These are phyloP conservation scores for Eulacestoma nigropectus DNA, from an alignment of 2,113 vertebrate genomes.

Conservation along the genomic window DNA sequence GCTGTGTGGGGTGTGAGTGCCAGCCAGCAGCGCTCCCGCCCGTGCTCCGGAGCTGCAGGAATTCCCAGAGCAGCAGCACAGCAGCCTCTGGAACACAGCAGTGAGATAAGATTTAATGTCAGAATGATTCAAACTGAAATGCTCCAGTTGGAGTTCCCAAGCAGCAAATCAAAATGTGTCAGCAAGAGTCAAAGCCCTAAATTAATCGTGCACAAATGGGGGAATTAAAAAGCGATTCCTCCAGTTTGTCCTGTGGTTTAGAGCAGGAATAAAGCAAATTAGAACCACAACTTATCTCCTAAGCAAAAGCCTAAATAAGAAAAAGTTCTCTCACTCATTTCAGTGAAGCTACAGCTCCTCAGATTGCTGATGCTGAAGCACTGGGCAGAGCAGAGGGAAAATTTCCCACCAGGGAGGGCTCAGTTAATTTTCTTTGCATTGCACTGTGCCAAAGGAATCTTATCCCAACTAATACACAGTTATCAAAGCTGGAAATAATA, in stretches of 20 bases:
- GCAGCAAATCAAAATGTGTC: background rate
- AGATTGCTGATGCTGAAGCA: background rate
- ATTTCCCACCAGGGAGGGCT: background rate
- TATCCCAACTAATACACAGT: background rate
- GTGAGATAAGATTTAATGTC: background rate
- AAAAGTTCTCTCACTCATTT: background rate
- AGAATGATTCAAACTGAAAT: background rate
- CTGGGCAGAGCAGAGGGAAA: background rate
- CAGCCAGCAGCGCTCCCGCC: fast-evolving
- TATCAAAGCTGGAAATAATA: background rate
- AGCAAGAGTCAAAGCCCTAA: background rate
- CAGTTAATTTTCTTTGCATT: background rate
- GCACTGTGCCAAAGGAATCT: background rate
- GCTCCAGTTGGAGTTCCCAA: background rate
- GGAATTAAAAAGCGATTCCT: background rate
- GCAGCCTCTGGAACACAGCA: background rate
- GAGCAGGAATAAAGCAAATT: background rate
- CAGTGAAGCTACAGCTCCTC: background rate
- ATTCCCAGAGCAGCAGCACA: background rate
- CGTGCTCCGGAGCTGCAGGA: background rate
- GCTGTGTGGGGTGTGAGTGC: background rate
- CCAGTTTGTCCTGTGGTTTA: background rate
- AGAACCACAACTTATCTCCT: background rate
- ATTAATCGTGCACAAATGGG: background rate
- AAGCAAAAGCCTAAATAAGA: background rate